phyloP scores from a whole-genome alignment of 1,140 invertebrate genomes.

The Drosophila parvula region DNA sequence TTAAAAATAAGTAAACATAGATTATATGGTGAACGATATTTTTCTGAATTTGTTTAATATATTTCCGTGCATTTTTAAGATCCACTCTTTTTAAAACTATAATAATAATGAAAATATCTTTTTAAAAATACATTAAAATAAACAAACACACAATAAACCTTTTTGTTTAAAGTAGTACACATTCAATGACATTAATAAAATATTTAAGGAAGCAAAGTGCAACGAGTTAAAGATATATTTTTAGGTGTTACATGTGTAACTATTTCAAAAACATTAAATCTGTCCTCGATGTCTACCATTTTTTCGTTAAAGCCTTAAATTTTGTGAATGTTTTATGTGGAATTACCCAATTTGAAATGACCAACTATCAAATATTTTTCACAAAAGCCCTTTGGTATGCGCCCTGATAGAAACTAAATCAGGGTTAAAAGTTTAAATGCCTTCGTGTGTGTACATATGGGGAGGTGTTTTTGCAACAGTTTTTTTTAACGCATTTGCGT shows the following conservation, averaged over 20 bases:
- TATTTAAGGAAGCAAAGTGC: background rate
- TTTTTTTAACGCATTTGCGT: constrained; percentile 17
- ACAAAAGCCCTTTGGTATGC: background rate
- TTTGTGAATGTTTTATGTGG: background rate
- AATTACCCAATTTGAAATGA: constrained; percentile 1
- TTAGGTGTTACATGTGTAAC: background rate
- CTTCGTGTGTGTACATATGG: background rate
- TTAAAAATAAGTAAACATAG: no score
- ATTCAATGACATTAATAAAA: background rate
- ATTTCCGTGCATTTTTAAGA: no score
- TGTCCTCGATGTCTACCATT: background rate
- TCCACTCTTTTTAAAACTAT: no score
- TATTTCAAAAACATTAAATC: background rate
- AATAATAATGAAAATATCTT: no score
- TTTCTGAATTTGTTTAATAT: no score
- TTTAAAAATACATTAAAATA: no score
- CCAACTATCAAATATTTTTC: background rate
- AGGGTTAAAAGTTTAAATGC: constrained; percentile 1
- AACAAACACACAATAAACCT: no score
- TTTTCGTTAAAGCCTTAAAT: background rate
- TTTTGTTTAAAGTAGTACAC: no score
- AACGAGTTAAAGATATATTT: background rate
- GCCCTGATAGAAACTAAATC: background rate
- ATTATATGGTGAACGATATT: no score
- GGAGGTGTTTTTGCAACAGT: background rate